Conservation (phyloP, 1,140 invertebrate species). For the Zaprionus ornatus region DNA sequence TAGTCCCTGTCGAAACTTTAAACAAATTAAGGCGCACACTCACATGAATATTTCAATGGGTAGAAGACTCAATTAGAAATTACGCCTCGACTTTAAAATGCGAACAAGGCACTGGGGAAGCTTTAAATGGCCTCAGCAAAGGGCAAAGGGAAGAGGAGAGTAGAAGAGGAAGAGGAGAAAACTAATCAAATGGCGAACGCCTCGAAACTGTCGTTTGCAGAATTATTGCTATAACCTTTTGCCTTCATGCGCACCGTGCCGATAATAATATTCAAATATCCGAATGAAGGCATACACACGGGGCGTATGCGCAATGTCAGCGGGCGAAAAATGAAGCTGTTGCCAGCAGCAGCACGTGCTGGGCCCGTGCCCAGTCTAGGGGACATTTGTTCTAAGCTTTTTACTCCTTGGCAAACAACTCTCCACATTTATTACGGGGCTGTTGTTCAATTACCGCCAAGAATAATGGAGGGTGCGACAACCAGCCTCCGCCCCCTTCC, state of each 20-base stretch:
- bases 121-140: not conserved
- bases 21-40: slow-evolving; percentile 38
- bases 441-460: slow-evolving; percentile 78
- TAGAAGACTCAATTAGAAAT: slow-evolving; percentile 31
- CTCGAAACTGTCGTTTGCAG: not conserved
- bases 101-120: not conserved
- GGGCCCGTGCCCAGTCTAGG: slow-evolving; percentile 46
- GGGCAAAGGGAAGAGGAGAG: not conserved
- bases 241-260: slow-evolving; percentile 6
- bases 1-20: slow-evolving; percentile 31
- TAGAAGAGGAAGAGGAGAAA: not conserved
- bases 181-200: slow-evolving; percentile 34
- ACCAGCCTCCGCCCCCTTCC: not conserved
- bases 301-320: slow-evolving; percentile 53
- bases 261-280: slow-evolving; percentile 56
- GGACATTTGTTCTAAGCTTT: slow-evolving; percentile 73
- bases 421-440: slow-evolving; percentile 61
- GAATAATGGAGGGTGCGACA: slow-evolving; percentile 62
- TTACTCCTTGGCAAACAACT: slow-evolving; percentile 52
- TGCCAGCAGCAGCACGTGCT: slow-evolving; percentile 24
- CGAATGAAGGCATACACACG: slow-evolving; percentile 18
- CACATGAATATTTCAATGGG: slow-evolving; percentile 40
- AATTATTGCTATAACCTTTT: slow-evolving; percentile 33
- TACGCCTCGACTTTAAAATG: slow-evolving; percentile 5
- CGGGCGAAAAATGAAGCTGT: slow-evolving; percentile 67